Percentiles rank a stretch among this genome's conserved stretches.
phyloP scores from a whole-genome alignment of 2,888 invertebrate genomes.

The Conchocele bisecta region DNA sequence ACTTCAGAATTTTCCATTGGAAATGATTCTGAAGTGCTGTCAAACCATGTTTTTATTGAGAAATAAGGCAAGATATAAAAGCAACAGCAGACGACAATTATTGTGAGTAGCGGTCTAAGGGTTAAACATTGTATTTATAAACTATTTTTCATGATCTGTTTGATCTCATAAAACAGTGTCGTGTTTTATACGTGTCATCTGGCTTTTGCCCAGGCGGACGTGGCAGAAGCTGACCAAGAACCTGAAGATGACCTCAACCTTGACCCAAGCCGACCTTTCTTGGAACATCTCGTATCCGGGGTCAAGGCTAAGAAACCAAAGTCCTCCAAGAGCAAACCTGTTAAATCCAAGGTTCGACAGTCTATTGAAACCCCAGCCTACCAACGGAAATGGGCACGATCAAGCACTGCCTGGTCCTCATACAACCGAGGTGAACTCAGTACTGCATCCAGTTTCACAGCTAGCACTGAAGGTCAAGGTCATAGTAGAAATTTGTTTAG shows the following conservation, averaged over 20 bases:
- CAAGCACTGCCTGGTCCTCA: conserved; percentile 75
- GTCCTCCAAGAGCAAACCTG: conserved; percentile 42
- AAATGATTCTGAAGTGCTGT: too few species aligned
- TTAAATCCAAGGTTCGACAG: conserved; percentile 59
- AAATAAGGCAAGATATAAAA: too few species aligned
- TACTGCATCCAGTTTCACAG: conserved; percentile 62
- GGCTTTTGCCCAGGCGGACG: too few species aligned
- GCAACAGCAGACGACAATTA: too few species aligned
- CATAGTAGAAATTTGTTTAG: too few species aligned
- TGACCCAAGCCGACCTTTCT: conserved; percentile 50
- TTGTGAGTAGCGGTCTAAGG: too few species aligned
- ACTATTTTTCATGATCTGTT: too few species aligned
- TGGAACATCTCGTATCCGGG: conserved; percentile 41
- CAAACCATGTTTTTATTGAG: too few species aligned
- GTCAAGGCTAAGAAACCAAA: conserved; percentile 27
- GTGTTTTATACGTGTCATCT: too few species aligned
- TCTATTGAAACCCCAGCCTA: conserved; percentile 61
- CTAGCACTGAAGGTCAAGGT: background rate
- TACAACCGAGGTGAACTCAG: conserved; percentile 73
- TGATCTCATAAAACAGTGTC: too few species aligned
- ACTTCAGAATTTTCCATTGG: too few species aligned
- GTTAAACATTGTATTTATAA: too few species aligned
- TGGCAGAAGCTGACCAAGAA: conserved; percentile 6
- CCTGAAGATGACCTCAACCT: conserved; percentile 7
- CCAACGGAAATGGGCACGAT: conserved; percentile 73